A percentile compares a stretch with the other conserved stretches of the same genome.
phyloP scores from a whole-genome alignment of 2,888 invertebrate species.

The Drosophila bunnanda region DNA sequence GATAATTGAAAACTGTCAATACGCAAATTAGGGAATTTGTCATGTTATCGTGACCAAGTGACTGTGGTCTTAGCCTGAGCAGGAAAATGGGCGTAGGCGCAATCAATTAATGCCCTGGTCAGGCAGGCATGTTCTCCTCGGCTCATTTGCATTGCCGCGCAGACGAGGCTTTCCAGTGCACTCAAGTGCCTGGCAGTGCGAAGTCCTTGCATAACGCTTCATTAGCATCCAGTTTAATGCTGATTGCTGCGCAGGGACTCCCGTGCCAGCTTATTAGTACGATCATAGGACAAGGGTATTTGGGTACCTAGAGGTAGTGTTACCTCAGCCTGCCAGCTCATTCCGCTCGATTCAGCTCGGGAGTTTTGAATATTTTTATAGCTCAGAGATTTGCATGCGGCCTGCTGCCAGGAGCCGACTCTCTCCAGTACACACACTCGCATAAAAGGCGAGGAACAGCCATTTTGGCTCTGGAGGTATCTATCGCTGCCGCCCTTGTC shows the following conservation, averaged over 20 bases:
- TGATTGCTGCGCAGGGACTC: slow-evolving; percentile 62
- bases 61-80: slow-evolving; percentile 47
- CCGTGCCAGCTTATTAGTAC: slow-evolving; percentile 15
- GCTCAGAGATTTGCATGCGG: slow-evolving; percentile 68
- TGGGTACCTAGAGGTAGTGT: slow-evolving; percentile 36
- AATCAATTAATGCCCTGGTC: slow-evolving; percentile 26
- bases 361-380: slow-evolving; percentile 27
- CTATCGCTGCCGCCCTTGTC: slow-evolving; percentile 34
- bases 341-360: slow-evolving; percentile 58
- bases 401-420: slow-evolving; percentile 34
- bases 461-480: slow-evolving; percentile 48
- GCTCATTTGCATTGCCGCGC: slow-evolving; percentile 67
- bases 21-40: slow-evolving; percentile 76
- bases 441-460: slow-evolving; percentile 29
- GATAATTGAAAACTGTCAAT: slow-evolving; percentile 81
- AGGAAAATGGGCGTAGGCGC: slow-evolving; percentile 22
- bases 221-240: slow-evolving; percentile 76
- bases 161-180: slow-evolving; percentile 57
- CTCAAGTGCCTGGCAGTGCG: slow-evolving; percentile 44
- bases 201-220: slow-evolving; percentile 67
- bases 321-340: slow-evolving; percentile 67
- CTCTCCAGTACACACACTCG: slow-evolving; percentile 8
- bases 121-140: slow-evolving; percentile 55
- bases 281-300: background rate
- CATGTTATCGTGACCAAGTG: slow-evolving; percentile 65